These are phyloP conservation scores for Strongylocentrotus purpuratus DNA, from an alignment of 35 echinoderm and acorn worm species.

Conservation along the genomic window DNA sequence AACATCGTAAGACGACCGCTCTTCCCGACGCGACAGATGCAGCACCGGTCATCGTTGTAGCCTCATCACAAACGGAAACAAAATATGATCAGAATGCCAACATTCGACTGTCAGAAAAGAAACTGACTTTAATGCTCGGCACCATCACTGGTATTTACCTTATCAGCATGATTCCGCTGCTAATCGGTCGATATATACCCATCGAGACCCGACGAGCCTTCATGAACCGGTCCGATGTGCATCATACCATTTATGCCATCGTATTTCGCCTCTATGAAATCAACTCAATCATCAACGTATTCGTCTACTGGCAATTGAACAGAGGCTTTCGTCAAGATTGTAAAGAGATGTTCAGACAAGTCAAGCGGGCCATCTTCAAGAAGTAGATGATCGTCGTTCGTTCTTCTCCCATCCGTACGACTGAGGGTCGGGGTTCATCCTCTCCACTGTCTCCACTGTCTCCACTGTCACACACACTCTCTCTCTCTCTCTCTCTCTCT, in stretches of 20 bases:
- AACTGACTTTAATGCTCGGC: neutral
- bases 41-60: neutral
- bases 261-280: neutral
- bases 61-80: neutral
- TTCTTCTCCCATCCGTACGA: too few species aligned
- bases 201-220: neutral
- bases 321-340: conserved; percentile 23
- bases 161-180: neutral
- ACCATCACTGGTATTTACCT: neutral
- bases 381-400: neutral
- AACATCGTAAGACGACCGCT: neutral
- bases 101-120: neutral
- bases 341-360: neutral
- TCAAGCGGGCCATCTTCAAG: neutral
- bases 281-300: neutral
- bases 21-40: too few species aligned
- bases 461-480: too few species aligned
- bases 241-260: neutral
- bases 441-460: too few species aligned
- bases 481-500: too few species aligned
- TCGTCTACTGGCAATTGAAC: conserved; percentile 34
- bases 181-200: neutral
- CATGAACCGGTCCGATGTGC: neutral
- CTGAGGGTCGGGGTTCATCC: too few species aligned
- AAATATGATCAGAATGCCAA: neutral